Conservation (phyloP, 1,140 invertebrate genomes). For the Rhizoglyphus robini region DNA sequence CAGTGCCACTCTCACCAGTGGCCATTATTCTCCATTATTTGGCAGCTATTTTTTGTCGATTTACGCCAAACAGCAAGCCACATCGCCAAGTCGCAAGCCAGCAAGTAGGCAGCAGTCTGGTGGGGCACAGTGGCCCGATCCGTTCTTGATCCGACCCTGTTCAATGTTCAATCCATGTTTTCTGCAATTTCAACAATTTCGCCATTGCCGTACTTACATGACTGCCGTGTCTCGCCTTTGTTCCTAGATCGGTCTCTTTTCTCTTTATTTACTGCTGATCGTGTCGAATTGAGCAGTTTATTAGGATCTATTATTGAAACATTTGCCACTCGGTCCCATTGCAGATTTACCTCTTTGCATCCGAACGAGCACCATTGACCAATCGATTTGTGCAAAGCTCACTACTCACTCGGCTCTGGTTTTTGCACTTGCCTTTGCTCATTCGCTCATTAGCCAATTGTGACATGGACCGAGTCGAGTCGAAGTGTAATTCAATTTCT, state of each 20-base stretch:
- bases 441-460: no score
- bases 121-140: no score
- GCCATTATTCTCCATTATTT: conserved; percentile 11
- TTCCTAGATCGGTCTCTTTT: background rate
- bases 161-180: background rate
- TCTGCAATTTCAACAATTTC: conserved; percentile 3
- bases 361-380: no score
- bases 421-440: no score
- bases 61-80: background rate
- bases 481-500: no score
- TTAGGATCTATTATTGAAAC: conserved; percentile 10
- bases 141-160: background rate
- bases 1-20: background rate
- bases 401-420: no score
- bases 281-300: background rate
- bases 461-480: no score
- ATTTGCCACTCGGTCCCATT: background rate
- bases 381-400: no score
- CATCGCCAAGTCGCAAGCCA: background rate
- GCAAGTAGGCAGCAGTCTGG: background rate
- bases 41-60: conserved; percentile 7
- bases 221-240: background rate
- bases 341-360: background rate
- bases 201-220: no score
- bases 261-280: conserved; percentile 8